These are phyloP conservation scores for Aphidius colemani DNA, from an alignment of 2,888 invertebrate species.

Conservation along the genomic window DNA sequence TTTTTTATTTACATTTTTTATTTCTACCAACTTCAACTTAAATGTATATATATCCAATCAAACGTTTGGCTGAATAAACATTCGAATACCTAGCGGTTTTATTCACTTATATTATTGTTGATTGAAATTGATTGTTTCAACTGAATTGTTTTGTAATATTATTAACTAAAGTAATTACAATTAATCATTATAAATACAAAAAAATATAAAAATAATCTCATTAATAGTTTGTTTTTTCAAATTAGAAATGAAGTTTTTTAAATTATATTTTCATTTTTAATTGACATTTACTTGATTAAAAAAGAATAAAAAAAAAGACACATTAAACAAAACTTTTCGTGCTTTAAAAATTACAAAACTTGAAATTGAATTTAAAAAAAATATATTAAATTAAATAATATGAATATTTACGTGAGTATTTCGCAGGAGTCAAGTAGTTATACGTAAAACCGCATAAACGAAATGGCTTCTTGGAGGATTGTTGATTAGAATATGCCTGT, in stretches of 20 bases:
- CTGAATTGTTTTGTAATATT: no score
- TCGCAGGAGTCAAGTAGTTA: slow-evolving; percentile 3
- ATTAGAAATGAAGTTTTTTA: no score
- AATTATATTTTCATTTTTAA: no score
- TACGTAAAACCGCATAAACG: slow-evolving; percentile 20
- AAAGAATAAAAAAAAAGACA: background rate
- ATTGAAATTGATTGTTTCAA: background rate
- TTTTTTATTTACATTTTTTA: background rate
- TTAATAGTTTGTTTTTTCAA: no score
- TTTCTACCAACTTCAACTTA: background rate
- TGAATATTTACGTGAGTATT: no score
- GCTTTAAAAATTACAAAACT: no score
- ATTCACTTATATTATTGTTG: slow-evolving; percentile 4
- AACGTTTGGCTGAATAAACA: background rate
- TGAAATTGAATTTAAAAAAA: background rate
- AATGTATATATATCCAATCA: slow-evolving; percentile 9
- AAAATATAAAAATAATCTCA: no score
- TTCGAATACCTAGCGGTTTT: background rate
- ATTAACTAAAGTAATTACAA: no score
- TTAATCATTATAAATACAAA: no score
- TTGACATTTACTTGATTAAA: no score
- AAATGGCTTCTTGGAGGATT: slow-evolving; percentile 8
- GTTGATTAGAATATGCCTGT: slow-evolving; percentile 23
- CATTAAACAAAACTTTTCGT: background rate
- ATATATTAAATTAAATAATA: background rate